Conservation (phyloP, 2,113 vertebrate genomes). For the Panthera uncia region DNA sequence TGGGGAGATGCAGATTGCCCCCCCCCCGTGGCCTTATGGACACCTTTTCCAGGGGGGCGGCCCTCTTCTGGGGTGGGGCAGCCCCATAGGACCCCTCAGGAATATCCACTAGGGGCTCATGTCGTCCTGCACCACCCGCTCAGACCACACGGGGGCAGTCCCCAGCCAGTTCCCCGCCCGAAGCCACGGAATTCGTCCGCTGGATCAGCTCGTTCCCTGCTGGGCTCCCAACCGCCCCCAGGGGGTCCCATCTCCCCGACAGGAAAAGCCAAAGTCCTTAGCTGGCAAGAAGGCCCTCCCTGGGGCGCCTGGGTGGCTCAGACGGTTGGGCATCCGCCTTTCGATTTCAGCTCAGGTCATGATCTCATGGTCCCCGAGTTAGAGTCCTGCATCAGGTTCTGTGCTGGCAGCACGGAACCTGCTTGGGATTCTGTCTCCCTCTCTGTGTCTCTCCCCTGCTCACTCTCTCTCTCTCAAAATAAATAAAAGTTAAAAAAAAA, state of each 20-base stretch:
- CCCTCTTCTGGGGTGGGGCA: too few relatives aligned
- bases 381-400: too few relatives aligned
- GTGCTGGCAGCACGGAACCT: too few relatives aligned
- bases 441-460: too few relatives aligned
- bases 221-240: background rate
- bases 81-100: background rate
- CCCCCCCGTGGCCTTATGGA: background rate
- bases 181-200: fast-evolving
- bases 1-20: fast-evolving
- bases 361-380: too few relatives aligned
- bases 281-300: background rate
- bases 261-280: background rate
- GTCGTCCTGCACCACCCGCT: fast-evolving
- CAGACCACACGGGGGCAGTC: background rate
- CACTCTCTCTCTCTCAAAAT: too few relatives aligned
- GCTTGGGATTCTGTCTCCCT: too few relatives aligned
- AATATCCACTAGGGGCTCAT: background rate
- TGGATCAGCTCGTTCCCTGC: too few relatives aligned
- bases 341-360: too few relatives aligned
- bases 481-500: too few relatives aligned
- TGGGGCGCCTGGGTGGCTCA: too few relatives aligned
- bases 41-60: background rate
- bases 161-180: background rate
- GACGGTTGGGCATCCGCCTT: too few relatives aligned
- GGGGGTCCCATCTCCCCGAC: background rate